Evolutionary conservation across 2,113 vertebrate genomes (phyloP).

Genomic region (Gavia stellata): DNA sequence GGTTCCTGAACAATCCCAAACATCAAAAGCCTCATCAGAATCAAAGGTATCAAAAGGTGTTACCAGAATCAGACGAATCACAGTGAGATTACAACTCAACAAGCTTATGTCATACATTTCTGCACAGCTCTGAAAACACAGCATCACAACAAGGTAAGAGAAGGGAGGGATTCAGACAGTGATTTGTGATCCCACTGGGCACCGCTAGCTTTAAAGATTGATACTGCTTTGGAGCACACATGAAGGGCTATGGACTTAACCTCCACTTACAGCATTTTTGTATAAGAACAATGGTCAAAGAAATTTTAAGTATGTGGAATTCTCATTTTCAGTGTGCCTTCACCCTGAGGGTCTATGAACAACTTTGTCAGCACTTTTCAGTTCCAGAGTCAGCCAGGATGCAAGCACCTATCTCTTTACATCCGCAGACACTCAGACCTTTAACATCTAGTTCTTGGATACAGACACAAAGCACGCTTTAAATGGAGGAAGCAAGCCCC

Average conservation of each 20-base stretch:
- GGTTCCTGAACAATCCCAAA: neutral
- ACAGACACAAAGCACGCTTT: neutral
- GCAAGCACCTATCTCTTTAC: neutral
- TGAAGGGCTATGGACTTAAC: neutral
- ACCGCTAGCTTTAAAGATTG: neutral
- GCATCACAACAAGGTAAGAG: neutral
- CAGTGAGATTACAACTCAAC: neutral
- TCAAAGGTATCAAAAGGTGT: neutral
- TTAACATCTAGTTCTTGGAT: neutral
- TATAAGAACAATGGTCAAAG: neutral
- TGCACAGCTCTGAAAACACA: neutral
- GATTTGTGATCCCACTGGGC: neutral
- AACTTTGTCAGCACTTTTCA: neutral
- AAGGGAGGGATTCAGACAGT: neutral
- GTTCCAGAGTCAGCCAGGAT: neutral
- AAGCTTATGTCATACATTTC: neutral
- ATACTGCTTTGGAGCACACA: fast-evolving
- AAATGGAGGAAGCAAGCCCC: neutral
- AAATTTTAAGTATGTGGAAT: neutral
- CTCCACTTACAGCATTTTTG: neutral
- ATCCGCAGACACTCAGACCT: fast-evolving
- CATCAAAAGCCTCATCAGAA: neutral
- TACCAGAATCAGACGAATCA: neutral
- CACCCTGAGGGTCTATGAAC: fast-evolving
- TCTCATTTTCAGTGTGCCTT: neutral